These are phyloP conservation scores for Arctia plantaginis DNA, from an alignment of 2,888 invertebrate species.

Conservation along the genomic window DNA sequence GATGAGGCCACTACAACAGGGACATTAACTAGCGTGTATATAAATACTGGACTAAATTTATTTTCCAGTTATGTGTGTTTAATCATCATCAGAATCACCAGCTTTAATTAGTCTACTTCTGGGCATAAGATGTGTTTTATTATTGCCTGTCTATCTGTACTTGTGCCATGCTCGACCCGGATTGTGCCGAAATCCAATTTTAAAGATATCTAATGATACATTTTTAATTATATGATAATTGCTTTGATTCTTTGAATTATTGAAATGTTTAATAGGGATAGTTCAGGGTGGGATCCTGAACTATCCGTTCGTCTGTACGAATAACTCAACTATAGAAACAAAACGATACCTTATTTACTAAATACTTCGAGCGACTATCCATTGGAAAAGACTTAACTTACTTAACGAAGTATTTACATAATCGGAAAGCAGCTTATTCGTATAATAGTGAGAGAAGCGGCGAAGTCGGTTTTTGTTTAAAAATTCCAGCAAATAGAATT, in stretches of 20 bases:
- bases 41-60: too few relatives aligned
- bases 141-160: too few relatives aligned
- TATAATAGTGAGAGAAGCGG: neutral
- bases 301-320: neutral
- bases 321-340: neutral
- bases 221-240: neutral
- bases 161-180: too few relatives aligned
- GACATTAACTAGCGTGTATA: too few relatives aligned
- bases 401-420: neutral
- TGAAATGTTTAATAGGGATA: neutral
- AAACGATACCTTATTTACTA: neutral
- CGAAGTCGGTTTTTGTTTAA: neutral
- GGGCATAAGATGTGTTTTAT: too few relatives aligned
- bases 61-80: too few relatives aligned
- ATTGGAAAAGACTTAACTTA: neutral
- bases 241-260: neutral
- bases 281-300: too few relatives aligned
- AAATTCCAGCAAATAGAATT: constrained; percentile 44
- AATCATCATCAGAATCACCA: too few relatives aligned
- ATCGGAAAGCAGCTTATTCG: neutral
- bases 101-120: too few relatives aligned
- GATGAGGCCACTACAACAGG: too few relatives aligned
- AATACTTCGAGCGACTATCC: neutral
- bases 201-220: neutral
- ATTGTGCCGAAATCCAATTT: neutral